Percentiles rank a stretch among this genome's conserved stretches.
phyloP scores from a whole-genome alignment of 2,797 vertebrate genomes.

The Alosa sapidissima region DNA sequence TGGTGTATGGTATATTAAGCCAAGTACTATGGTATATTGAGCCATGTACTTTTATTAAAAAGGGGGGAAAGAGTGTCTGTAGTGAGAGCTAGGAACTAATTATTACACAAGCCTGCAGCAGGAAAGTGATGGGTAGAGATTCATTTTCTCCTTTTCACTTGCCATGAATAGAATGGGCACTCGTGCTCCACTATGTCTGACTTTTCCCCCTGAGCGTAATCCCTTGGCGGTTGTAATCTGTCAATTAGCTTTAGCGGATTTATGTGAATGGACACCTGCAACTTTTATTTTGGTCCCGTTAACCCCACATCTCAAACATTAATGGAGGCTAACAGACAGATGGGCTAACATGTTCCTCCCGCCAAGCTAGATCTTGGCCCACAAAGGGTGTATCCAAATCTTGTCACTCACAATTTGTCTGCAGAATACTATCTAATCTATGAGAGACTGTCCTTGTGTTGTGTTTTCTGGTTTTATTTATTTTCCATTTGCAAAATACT shows the following conservation, averaged over 20 bases:
- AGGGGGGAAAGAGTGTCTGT: neutral
- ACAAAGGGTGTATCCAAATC: neutral
- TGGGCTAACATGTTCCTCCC: neutral
- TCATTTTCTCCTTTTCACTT: conserved; percentile 50
- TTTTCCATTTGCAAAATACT: neutral
- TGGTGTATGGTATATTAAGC: neutral
- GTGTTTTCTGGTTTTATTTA: neutral
- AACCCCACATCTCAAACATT: conserved; percentile 39
- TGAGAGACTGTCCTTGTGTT: neutral
- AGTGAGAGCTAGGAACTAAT: neutral
- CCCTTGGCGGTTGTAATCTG: conserved; percentile 55
- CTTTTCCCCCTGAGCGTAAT: conserved; percentile 58
- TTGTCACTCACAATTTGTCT: neutral
- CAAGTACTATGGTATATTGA: neutral
- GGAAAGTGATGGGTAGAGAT: conserved; percentile 44
- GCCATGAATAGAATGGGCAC: conserved; percentile 32
- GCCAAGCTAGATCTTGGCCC: neutral
- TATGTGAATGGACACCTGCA: conserved; percentile 61
- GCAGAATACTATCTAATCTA: neutral
- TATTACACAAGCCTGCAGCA: neutral
- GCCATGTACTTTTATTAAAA: neutral
- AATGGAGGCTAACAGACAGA: neutral
- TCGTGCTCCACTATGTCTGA: conserved; percentile 51
- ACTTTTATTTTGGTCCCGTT: conserved; percentile 54
- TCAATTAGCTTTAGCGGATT: conserved; percentile 54